Conservation (phyloP, 53 echinoderm and acorn worm species). For the Mesocentrotus franciscanus region DNA sequence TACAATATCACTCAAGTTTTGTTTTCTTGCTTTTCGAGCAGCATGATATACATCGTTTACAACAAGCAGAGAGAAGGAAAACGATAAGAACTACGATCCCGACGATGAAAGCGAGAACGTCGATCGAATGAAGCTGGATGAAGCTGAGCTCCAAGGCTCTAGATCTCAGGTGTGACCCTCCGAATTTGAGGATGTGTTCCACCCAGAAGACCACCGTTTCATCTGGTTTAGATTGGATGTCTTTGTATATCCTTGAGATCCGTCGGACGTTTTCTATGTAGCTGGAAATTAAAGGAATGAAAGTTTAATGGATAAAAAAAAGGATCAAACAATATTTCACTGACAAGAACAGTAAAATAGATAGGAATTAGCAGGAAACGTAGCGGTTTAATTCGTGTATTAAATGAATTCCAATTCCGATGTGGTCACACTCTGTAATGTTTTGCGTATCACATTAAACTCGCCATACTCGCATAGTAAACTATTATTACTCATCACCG, state of each 20-base stretch:
- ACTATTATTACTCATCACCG: too few relatives aligned
- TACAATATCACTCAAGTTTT: background rate
- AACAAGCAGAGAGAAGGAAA: background rate
- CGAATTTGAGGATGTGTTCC: constrained; percentile 54
- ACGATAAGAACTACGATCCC: background rate
- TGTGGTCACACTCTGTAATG: too few relatives aligned
- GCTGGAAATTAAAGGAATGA: background rate
- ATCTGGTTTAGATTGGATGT: background rate
- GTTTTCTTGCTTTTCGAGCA: constrained; percentile 32
- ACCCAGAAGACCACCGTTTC: constrained; percentile 53
- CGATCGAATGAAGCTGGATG: constrained; percentile 52
- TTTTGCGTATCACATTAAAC: too few relatives aligned
- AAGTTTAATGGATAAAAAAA: background rate
- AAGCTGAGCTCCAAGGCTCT: constrained; percentile 35
- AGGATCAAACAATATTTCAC: too few relatives aligned
- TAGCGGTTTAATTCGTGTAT: too few relatives aligned
- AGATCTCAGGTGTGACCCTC: constrained; percentile 31
- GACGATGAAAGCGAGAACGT: constrained; percentile 44
- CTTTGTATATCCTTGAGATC: background rate
- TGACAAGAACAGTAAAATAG: too few relatives aligned
- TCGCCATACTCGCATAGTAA: too few relatives aligned
- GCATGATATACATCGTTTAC: constrained; percentile 8
- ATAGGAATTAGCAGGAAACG: too few relatives aligned
- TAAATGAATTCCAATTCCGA: too few relatives aligned
- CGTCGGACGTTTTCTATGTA: background rate